Base-by-base conservation (phyloP, 2,888 invertebrate species). In the Unio delphinus region DNA sequence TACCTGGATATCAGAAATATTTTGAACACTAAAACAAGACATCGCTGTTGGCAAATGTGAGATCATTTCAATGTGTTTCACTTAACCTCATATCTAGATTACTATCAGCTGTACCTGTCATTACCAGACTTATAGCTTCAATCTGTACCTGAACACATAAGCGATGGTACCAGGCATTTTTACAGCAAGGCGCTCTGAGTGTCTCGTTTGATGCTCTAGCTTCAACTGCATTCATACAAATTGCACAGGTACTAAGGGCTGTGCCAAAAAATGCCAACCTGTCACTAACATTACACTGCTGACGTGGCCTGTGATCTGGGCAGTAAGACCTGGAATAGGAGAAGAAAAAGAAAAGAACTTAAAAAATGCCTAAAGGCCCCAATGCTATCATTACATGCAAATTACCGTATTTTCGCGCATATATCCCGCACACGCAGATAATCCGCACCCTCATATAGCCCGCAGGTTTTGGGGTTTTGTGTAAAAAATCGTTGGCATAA, bases 121-220 rank as follows among this genome's bases (percentile, higher is more conserved):
- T 45, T 45, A 45, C 11, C 45, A 45, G 45, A 45, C 45, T 45
- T 3, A 3, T 15, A 15, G 45, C 45, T 45, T 63, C 26, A 62
- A 67, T 62, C 65, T 61, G 56, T 73, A 86, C 86, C 84, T 87
- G 85, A 86, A 89, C 79, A 75, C 96, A 96, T 23, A 82, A 84
- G 61, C 94, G 92, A 83, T 96, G 96, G 83, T 95, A 94, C 93
- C 94, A 95, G 0, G 93, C 93, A 75, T 93, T 94, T 45, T 92
- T 93, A 80, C 96, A 96, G 88, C 96, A 96, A 0, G 94, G 94
- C 0, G 95, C 93, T 92, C 93, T 93, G 34, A 95, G 90, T 0
- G 93, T 93, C 2, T 90, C 87, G 58, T 86, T 78, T 1, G 82
- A 80, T 0, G 84, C 76, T n/a, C 90, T 90, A 0, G 91, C 90